Conservation (phyloP, 2,797 vertebrate genomes). For the Hoplostethus mediterraneus region DNA sequence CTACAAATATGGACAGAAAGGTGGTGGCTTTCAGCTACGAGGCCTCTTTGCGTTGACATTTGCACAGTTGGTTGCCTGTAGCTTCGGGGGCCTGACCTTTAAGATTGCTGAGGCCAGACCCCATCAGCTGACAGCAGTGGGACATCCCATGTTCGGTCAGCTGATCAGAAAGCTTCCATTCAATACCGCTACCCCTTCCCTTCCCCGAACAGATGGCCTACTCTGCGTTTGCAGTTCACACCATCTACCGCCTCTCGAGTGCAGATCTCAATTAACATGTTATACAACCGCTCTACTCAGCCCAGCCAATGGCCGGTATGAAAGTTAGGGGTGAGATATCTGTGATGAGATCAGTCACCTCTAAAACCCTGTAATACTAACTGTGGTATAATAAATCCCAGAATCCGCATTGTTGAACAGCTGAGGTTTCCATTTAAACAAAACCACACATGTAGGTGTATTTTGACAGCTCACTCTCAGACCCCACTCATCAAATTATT, state of each 20-base stretch:
- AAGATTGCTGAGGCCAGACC: slow-evolving; percentile 58
- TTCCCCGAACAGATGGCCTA: slow-evolving; percentile 60
- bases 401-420: slow-evolving; percentile 5
- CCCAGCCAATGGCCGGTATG: slow-evolving; percentile 41
- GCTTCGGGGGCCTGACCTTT: slow-evolving; percentile 70
- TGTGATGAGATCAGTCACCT: slow-evolving; percentile 15
- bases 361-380: slow-evolving; percentile 1
- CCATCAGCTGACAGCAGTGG: slow-evolving; percentile 63
- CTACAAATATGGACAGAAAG: background rate
- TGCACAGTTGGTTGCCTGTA: slow-evolving; percentile 36
- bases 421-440: too few species aligned
- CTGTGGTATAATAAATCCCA: background rate
- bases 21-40: background rate
- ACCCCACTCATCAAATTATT: slow-evolving; percentile 1
- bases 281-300: slow-evolving; percentile 60
- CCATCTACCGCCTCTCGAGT: slow-evolving; percentile 42
- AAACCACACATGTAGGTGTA: background rate
- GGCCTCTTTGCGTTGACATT: slow-evolving; percentile 27
- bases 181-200: slow-evolving; percentile 45
- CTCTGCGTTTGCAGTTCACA: slow-evolving; percentile 51
- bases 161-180: slow-evolving; percentile 72
- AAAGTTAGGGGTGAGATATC: slow-evolving; percentile 23
- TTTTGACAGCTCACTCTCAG: slow-evolving; percentile 12
- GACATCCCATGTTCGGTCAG: slow-evolving; percentile 71
- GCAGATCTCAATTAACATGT: slow-evolving; percentile 65